Conservation (phyloP, 1,140 invertebrate genomes). For the Plodia interpunctella region DNA sequence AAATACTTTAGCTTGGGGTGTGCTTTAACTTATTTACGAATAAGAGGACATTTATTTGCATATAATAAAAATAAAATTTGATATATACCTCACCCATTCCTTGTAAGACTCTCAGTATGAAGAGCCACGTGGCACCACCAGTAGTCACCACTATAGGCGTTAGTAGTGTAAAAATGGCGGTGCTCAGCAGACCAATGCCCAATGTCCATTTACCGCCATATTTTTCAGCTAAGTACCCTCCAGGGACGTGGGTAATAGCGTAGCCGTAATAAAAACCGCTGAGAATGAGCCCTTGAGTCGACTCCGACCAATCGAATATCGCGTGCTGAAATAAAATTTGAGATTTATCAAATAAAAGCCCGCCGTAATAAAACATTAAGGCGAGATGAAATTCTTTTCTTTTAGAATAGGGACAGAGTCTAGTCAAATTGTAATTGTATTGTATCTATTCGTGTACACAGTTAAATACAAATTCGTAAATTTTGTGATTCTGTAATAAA, state of each 20-base stretch:
- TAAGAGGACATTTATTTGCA: too few relatives aligned
- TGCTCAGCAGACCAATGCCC: slow-evolving; percentile 80
- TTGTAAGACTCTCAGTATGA: slow-evolving; percentile 81
- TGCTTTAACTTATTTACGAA: too few relatives aligned
- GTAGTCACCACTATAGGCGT: slow-evolving; percentile 73
- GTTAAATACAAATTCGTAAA: too few relatives aligned
- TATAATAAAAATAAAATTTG: too few relatives aligned
- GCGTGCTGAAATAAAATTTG: slow-evolving; percentile 46
- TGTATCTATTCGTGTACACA: too few relatives aligned
- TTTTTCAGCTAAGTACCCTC: slow-evolving; percentile 80
- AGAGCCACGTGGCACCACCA: slow-evolving; percentile 78
- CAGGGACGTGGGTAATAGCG: slow-evolving; percentile 80
- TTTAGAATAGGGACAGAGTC: too few relatives aligned
- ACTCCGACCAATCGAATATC: slow-evolving; percentile 79
- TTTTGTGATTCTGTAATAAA: too few relatives aligned
- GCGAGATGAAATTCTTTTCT: too few relatives aligned
- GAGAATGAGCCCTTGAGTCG: slow-evolving; percentile 78
- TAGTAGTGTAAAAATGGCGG: slow-evolving; percentile 79
- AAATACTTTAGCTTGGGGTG: too few relatives aligned
- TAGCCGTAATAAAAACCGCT: slow-evolving; percentile 81
- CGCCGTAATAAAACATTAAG: not conserved
- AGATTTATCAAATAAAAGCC: slow-evolving; percentile 10
- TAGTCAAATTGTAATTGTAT: too few relatives aligned
- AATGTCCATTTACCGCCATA: slow-evolving; percentile 80
- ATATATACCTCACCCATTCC: slow-evolving; percentile 80